phyloP scores from a whole-genome alignment of 2,888 invertebrate species.

The Hedya salicella region DNA sequence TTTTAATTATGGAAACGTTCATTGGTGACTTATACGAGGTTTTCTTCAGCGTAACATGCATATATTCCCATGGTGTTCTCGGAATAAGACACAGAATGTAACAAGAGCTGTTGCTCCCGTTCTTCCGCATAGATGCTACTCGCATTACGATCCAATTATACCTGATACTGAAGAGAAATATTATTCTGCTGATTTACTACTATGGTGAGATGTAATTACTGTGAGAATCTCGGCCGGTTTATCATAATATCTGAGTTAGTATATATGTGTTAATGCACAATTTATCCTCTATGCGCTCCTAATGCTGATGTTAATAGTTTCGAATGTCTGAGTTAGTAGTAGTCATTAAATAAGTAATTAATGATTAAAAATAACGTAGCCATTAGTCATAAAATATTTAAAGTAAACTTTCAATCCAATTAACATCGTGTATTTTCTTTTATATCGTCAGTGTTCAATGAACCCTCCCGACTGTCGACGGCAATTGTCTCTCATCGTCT shows the following conservation, averaged over 20 bases:
- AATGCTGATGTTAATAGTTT: slow-evolving; percentile 25
- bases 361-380: background rate
- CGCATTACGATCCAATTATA: slow-evolving; percentile 83
- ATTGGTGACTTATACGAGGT: slow-evolving; percentile 9
- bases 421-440: background rate
- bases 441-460: slow-evolving; percentile 61
- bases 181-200: slow-evolving; percentile 71
- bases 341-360: background rate
- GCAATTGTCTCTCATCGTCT: slow-evolving; percentile 74
- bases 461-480: slow-evolving; percentile 70
- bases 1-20: slow-evolving; percentile 1
- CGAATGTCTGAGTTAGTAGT: background rate
- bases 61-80: slow-evolving; percentile 79
- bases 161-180: slow-evolving; percentile 77
- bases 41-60: slow-evolving; percentile 36
- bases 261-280: slow-evolving; percentile 20
- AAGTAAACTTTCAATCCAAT: background rate
- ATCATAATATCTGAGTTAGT: slow-evolving; percentile 59
- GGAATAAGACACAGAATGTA: slow-evolving; percentile 81
- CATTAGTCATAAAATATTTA: background rate
- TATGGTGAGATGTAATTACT: slow-evolving; percentile 70
- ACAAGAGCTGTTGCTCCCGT: slow-evolving; percentile 75
- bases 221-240: slow-evolving; percentile 72
- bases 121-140: slow-evolving; percentile 81
- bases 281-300: slow-evolving; percentile 43